A percentile compares a stretch with the other conserved stretches of the same genome.
These are phyloP conservation scores for Mirza zaza DNA, from an alignment of 2,113 vertebrate genomes.

Conservation along the genomic window DNA sequence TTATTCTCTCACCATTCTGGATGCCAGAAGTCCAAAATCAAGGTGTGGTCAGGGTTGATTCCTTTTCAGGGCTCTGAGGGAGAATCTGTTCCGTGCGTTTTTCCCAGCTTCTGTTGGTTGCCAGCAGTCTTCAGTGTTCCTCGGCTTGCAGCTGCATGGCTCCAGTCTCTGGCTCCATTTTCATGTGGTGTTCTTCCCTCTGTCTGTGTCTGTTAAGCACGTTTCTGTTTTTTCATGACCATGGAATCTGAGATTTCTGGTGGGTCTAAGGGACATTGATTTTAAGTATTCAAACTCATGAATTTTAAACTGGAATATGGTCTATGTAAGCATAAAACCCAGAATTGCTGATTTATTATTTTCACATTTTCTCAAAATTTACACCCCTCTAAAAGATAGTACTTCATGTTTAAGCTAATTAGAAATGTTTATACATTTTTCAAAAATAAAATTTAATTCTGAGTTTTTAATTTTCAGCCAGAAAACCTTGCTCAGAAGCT, in stretches of 20 bases:
- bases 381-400: not conserved
- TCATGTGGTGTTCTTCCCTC: not conserved
- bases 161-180: fast-evolving
- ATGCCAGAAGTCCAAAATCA: not conserved
- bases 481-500: conserved; percentile 98
- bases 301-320: not conserved
- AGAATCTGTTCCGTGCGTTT: not conserved
- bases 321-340: not conserved
- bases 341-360: not conserved
- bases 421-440: conserved; percentile 57
- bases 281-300: conserved; percentile 24
- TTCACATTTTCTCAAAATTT: conserved; percentile 36
- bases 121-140: no score
- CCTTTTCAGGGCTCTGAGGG: not conserved
- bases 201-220: not conserved
- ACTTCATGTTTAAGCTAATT: conserved; percentile 39
- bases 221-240: not conserved
- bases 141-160: not conserved
- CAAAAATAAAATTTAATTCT: conserved; percentile 79
- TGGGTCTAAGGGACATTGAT: not conserved
- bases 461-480: conserved; percentile 90
- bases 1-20: not conserved
- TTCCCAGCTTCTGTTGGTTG: not conserved
- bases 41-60: not conserved
- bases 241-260: not conserved